phyloP scores from a whole-genome alignment of 2,113 vertebrate genomes.

The Rhagologus leucostigma region DNA sequence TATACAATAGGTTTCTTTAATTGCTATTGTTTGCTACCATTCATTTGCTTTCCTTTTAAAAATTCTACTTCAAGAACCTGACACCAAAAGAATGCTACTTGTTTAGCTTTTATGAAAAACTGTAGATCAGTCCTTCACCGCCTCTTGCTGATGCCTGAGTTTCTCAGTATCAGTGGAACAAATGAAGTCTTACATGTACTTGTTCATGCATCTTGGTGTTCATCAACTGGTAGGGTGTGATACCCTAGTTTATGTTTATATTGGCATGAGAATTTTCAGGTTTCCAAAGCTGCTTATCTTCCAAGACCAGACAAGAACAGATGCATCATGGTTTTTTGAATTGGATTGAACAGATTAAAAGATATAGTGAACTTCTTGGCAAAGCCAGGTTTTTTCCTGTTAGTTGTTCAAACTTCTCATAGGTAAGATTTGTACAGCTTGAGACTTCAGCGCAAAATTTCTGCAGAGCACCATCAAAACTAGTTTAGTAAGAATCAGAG shows the following conservation, averaged over 20 bases:
- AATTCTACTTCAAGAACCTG: not conserved
- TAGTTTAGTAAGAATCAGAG: not conserved
- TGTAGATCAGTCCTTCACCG: not conserved
- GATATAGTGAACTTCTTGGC: not conserved
- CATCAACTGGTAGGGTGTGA: not conserved
- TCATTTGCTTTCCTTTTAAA: not conserved
- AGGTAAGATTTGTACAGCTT: not conserved
- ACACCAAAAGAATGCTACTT: not conserved
- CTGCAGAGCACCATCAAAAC: not conserved
- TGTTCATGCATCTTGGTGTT: not conserved
- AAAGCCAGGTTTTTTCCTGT: not conserved
- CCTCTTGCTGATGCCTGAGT: not conserved
- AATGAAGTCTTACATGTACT: not conserved
- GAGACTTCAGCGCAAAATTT: not conserved
- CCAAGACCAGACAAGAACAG: not conserved
- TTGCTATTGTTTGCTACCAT: not conserved
- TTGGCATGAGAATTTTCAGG: not conserved
- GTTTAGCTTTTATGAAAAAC: not conserved
- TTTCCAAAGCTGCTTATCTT: not conserved
- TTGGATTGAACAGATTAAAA: not conserved
- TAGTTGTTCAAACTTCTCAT: not conserved
- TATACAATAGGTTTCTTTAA: not conserved
- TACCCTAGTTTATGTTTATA: not conserved
- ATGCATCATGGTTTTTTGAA: not conserved
- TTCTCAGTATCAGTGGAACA: not conserved